Base-by-base conservation (phyloP, 1,140 invertebrate species). In the Eubasilissa regina region DNA sequence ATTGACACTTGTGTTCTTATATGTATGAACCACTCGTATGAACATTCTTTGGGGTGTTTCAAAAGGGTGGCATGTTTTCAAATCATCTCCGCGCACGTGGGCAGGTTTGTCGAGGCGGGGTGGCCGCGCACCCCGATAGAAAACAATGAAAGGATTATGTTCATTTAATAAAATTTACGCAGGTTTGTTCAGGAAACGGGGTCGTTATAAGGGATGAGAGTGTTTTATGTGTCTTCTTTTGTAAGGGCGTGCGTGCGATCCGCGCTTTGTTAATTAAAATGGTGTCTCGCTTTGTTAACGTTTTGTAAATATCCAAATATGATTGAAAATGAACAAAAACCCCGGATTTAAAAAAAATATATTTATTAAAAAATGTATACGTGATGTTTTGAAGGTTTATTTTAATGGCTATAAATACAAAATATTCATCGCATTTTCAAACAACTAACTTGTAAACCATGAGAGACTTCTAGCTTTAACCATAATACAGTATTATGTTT, bases 101-200 rank as follows among this genome's bases (percentile, higher is more conserved):
- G 53, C 60, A 68, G 17, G 78, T 75, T 79, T 75, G 78, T 70
- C 53, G 51, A 78, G 80, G 77, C 51, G 72, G 77, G 76, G 58
- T 70, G 64, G 25, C 44, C 48, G 9, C 51, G 66, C 47, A 77
- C 47, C 64, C 64, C 51, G 35, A 82, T 79, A 74, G 53, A 82
- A 82, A 82, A 82, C 80, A 82, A 82, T 75, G 75, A 51, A 73
- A 74, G 78, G 80, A 82, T 82, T 82, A 82, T 64, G 78, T 76
- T 79, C 80, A 78, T 82, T 82, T 82, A 82, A 82, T 82, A 82
- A 82, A 82, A 82, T 82, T 82, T 82, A 79, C 80, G 53, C 62
- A 70, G 77, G 72, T 70, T 62, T 53, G 44, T 43, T 43, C 68
- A 55, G 68, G 68, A 55, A 73, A 73, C 47, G 68, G 48, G 48